Base-by-base conservation (phyloP, 2,113 vertebrate genomes). In the Thryonomys swinderianus region DNA sequence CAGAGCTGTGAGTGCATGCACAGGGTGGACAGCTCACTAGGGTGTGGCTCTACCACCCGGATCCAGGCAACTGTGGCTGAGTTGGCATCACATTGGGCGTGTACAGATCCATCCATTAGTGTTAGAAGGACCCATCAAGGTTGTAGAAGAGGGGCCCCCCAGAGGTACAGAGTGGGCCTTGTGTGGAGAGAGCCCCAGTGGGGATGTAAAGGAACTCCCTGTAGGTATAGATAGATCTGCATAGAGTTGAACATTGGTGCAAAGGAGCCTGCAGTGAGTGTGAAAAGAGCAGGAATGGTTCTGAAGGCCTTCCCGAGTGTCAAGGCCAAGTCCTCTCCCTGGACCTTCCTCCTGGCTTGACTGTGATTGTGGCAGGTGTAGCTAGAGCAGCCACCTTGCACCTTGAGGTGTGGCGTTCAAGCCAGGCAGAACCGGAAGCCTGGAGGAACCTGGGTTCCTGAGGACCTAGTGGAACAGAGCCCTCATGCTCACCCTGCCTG, bases 1-100 rank as follows among this genome's bases (percentile, higher is more conserved):
- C 71, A 48, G 3, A 23, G 7, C 6, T 48, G 25, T 1, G 37
- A 76, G 13, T 6, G 42, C 23, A 1, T 1, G 3, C 2, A 14
- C 42, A 45, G 0, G 7, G 71, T 1, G 42, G 37, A 48, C 42
- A 76, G 42, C 42, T 48, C 7, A 1, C 42, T 25, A 23, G 23
- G 40, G 11, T 25, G 11, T 73, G 69, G 21, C 69, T 73, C 4
- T 48, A 17, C 42, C 42, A 17, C 18, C 37, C 10, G 20, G 67
- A 18, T 37, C 20, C 10, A 40, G n/a, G n/a, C 34, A 20, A 71
- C 20, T 3, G 4, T 71, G 67, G 42, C 21, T 16, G 3, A 37
- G 79, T 37, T 59, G 13, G 27, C 45, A 34, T 78, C 48, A 34
- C 30, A 53, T 48, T 53, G 45, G 42, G 48, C 53, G 48, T 78